Evolutionary conservation across 2,113 vertebrate species (phyloP), one percentile per base, ranked within the genome.

Genomic region (Equus quagga): DNA sequence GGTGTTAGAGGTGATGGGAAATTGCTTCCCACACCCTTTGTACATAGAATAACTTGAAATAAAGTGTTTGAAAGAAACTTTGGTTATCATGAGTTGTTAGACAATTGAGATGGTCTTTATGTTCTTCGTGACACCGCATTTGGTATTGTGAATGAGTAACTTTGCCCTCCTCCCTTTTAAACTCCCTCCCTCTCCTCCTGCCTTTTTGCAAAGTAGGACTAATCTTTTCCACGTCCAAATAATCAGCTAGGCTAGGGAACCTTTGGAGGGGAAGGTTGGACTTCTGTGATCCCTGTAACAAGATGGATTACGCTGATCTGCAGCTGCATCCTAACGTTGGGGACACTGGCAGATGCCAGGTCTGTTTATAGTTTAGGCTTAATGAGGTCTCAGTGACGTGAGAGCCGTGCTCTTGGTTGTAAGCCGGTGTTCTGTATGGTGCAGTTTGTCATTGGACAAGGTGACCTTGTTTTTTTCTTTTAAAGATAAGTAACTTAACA

Each of bases 321-420:
- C 56, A 41, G 70, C 80, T 69, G 60, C 11, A 69, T 44, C n/a
- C 72, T 1, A 28, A 82, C 92, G 31, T 3, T 3, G 31, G 44
- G 69, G 80, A 1, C 28, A 28, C 60, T 88, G 26, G 96, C 98
- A 62, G 96, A 31, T 87, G 97, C 93, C 56, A 94, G 8, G 15
- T 60, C 96, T 92, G 95, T 69, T 87, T 97, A 89, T 96, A 44
- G 79, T 58, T 81, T 2, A 81, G 31, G 13, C 88, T 93, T 92
- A 31, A 2, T 51, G 82, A 28, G 94, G 54, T 85, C 94, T 69
- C 54, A 7, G 0, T 60, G 73, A 72, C 5, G 15, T 4, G 26
- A 70, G 75, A 64, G 33, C 83, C 46, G 6, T 86, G 0, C 83
- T 58, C 72, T 15, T 75, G 76, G 65, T 44, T 23, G 11, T 93